Evolutionary conservation across 2,888 invertebrate species (phyloP).

Genomic region (Plagodis pulveraria): DNA sequence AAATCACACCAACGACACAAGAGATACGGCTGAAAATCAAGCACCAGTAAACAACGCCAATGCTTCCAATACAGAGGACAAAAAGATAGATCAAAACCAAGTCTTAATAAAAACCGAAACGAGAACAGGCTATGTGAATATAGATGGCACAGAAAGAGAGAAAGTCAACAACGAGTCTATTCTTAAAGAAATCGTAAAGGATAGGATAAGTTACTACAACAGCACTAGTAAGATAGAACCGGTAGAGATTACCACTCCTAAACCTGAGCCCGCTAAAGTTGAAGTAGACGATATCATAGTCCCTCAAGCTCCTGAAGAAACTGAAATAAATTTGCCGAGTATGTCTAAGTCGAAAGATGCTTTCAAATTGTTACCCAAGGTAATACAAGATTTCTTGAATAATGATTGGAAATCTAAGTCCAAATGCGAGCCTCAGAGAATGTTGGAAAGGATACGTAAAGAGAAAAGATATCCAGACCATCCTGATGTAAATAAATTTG

Average conservation of each 20-base stretch:
- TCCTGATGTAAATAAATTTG: constrained; percentile 86
- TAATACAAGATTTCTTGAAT: constrained; percentile 84
- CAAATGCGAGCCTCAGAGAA: constrained; percentile 89
- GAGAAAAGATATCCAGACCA: constrained; percentile 85
- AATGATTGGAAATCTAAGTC: constrained; percentile 78
- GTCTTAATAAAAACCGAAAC: constrained; percentile 77
- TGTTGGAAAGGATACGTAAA: constrained; percentile 89
- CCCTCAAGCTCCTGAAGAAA: constrained; percentile 48
- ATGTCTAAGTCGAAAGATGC: constrained; percentile 64
- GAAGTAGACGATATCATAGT: constrained; percentile 76
- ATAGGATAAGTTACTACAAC: constrained; percentile 63
- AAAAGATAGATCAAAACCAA: constrained; percentile 50
- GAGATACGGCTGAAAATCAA: constrained; percentile 30
- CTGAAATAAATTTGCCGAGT: constrained; percentile 62
- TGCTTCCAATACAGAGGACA: constrained; percentile 22
- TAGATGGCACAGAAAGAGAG: constrained; percentile 76
- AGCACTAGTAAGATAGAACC: constrained; percentile 45
- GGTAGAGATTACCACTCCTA: constrained; percentile 29
- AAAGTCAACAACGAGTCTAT: constrained; percentile 63
- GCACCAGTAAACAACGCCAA: constrained; percentile 21
- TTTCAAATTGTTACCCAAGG: constrained; percentile 80
- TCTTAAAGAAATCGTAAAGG: constrained; percentile 66
- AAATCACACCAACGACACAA: constrained; percentile 41
- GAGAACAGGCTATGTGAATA: constrained; percentile 73
- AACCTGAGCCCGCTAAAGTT: constrained; percentile 41